phyloP scores from a whole-genome alignment of 2,113 vertebrate genomes.

The Trogon surrucura region DNA sequence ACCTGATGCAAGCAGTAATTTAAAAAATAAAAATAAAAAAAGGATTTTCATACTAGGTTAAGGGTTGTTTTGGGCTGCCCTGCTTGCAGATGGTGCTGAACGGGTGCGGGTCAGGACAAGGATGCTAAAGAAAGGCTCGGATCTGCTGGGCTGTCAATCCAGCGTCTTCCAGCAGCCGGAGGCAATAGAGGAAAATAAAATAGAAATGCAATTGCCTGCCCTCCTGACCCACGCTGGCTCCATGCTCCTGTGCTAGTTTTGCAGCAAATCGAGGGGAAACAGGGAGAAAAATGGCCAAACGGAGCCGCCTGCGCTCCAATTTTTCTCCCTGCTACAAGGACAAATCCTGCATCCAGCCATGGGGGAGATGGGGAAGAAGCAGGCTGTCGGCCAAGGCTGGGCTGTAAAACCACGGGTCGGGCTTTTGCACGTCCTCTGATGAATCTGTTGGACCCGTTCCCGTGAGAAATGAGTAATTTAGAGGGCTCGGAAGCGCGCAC shows the following conservation, averaged over 20 bases:
- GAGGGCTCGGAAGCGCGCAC: background rate
- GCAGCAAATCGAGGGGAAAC: background rate
- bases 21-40: too few relatives aligned
- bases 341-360: accelerated
- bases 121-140: background rate
- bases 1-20: background rate
- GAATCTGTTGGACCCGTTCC: background rate
- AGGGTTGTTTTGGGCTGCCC: background rate
- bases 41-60: background rate
- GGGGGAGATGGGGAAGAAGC: background rate
- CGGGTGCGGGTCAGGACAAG: accelerated
- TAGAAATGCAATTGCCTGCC: background rate
- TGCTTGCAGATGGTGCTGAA: background rate
- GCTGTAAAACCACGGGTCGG: background rate
- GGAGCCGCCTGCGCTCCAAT: accelerated
- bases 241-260: background rate
- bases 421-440: background rate
- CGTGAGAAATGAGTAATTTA: accelerated
- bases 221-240: background rate
- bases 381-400: background rate
- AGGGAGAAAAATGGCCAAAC: background rate
- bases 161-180: background rate
- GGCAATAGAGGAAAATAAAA: background rate
- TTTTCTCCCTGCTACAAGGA: background rate
- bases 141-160: background rate